Evolutionary conservation across 2,113 vertebrate species (phyloP), one percentile per base, ranked within the genome.

Genomic region (Ailuropoda melanoleuca): DNA sequence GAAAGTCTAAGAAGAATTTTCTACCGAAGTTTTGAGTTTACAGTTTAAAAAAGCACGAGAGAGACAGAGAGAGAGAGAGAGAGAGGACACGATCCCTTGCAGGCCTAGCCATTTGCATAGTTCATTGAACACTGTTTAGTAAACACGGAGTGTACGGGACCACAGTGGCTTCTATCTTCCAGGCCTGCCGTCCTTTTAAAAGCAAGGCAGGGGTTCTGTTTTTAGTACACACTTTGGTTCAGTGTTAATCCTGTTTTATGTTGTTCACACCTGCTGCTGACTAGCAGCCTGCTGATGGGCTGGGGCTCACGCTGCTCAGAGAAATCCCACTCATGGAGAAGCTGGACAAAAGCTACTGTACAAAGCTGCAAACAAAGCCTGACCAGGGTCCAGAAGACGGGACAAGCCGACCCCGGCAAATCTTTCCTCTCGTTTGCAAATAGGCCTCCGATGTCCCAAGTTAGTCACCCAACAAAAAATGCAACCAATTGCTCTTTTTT

Each of bases 241-340:
- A 92, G 97, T 34, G 93, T 97, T 99, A 99, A 99, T 99, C 99
- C 99, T 99, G 99, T 99, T 99, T 99, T 98, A 98, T 99, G 99
- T 99, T 99, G 99, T 98, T 99, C 98, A 98, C 99, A 99, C 99
- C 99, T 99, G 99, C 99, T 98, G 98, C 98, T 95, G 98, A 98
- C 98, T 95, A 98, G 98, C 97, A 98, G 98, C 96, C 98, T 98
- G 98, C 98, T 97, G 98, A 98, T 94, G 98, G 98, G 97, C 93
- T 98, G 98, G 92, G 98, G 98, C 96, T 98, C 98, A 84, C 6
- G 83, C 98, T 64, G 98, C 98, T 98, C 91, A 4, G 72, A 98
- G 97, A 97, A 98, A 95, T 96, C 97, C 95, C 87, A 93, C 96
- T 83, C 66, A 90, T 90, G 43, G 58, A 97, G 85, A 72, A 46